A percentile compares a stretch with the other conserved stretches of the same genome.
These are phyloP conservation scores for Antennarius maculatus DNA, from an alignment of 2,797 vertebrate species.

Conservation along the genomic window DNA sequence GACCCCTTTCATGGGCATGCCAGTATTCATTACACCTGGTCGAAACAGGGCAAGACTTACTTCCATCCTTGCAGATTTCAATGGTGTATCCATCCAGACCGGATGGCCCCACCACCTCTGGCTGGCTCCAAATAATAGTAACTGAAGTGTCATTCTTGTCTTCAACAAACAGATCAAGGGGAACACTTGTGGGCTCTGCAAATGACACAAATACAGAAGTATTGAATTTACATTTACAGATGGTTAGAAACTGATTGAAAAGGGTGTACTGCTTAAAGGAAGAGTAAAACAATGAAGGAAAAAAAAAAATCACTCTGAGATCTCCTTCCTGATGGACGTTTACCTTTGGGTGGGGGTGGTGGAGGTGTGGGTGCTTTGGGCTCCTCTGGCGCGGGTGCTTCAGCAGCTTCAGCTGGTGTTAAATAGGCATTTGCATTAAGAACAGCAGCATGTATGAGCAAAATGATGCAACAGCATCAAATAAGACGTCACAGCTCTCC, in stretches of 20 bases:
- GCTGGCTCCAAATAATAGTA: slow-evolving; percentile 91
- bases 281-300: not conserved
- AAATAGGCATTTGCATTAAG: slow-evolving; percentile 65
- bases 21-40: slow-evolving; percentile 5
- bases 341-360: slow-evolving; percentile 83
- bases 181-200: slow-evolving; percentile 89
- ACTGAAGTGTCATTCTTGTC: slow-evolving; percentile 89
- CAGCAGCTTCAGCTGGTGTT: slow-evolving; percentile 75
- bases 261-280: not conserved
- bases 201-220: not conserved
- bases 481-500: slow-evolving; percentile 27
- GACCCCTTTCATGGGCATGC: slow-evolving; percentile 13
- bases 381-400: slow-evolving; percentile 74
- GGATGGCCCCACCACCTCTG: slow-evolving; percentile 80
- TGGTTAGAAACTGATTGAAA: not conserved
- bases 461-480: slow-evolving; percentile 33
- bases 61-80: slow-evolving; percentile 91
- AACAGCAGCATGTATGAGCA: slow-evolving; percentile 48
- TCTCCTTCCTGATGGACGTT: slow-evolving; percentile 18
- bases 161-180: slow-evolving; percentile 86
- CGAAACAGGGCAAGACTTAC: slow-evolving; percentile 78
- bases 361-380: slow-evolving; percentile 79
- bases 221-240: not conserved
- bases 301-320: not conserved
- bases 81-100: slow-evolving; percentile 92